Conservation (phyloP, 2,113 vertebrate genomes). For the Leucopsar rothschildi region DNA sequence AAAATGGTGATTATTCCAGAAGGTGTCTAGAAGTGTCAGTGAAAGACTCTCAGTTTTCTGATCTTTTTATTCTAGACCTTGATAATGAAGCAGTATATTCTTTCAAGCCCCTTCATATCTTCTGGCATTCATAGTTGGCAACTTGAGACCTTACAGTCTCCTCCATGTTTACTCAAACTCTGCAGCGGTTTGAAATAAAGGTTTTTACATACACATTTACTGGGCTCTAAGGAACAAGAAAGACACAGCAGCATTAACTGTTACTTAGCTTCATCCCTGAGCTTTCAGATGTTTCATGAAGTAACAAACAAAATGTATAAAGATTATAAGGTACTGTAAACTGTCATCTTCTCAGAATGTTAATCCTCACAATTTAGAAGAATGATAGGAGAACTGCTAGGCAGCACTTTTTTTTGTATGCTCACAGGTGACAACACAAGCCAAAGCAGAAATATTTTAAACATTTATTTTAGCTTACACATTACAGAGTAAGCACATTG, state of each 20-base stretch:
- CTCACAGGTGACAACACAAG: not conserved
- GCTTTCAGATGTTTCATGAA: not conserved
- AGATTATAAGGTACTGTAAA: not conserved
- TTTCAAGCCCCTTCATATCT: not conserved
- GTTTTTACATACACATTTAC: not conserved
- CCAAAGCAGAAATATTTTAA: not conserved
- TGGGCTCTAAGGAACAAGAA: not conserved
- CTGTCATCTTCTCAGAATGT: not conserved
- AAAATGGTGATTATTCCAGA: not conserved
- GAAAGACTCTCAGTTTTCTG: not conserved
- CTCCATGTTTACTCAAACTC: not conserved
- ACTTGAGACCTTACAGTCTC: not conserved
- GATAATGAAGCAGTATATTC: not conserved
- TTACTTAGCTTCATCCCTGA: not conserved
- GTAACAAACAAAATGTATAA: not conserved
- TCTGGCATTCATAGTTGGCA: not conserved
- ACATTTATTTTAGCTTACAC: not conserved
- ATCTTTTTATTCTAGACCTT: not conserved
- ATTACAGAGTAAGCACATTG: not conserved
- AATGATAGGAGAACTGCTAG: not conserved
- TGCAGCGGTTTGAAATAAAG: not conserved
- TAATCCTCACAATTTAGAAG: not conserved
- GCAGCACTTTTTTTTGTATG: not conserved
- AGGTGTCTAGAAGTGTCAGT: not conserved
- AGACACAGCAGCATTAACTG: not conserved